A percentile compares a stretch with the other conserved stretches of the same genome.
These are phyloP conservation scores for Bombyx mandarina DNA, from an alignment of 1,140 invertebrate genomes.

Conservation along the genomic window DNA sequence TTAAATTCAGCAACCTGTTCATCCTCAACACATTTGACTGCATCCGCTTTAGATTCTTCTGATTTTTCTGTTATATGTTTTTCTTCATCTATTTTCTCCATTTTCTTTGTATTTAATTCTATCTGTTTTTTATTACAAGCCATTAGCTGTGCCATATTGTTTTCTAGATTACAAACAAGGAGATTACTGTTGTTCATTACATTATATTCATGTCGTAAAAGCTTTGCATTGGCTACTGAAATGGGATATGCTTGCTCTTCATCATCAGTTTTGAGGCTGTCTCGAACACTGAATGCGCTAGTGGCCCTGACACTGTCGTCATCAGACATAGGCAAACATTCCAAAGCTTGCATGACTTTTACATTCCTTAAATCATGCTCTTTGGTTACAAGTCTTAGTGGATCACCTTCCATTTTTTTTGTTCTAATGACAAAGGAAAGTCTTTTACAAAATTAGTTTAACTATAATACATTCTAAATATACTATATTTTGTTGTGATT, in stretches of 20 bases:
- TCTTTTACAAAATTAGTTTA: too few relatives aligned
- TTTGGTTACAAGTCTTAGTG: slow-evolving; percentile 33
- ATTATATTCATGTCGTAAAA: slow-evolving; percentile 63
- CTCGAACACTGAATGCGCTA: slow-evolving; percentile 66
- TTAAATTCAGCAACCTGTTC: slow-evolving; percentile 29
- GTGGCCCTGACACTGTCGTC: slow-evolving; percentile 67
- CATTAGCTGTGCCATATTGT: slow-evolving; percentile 68
- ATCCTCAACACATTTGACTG: slow-evolving; percentile 16
- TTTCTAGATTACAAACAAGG: slow-evolving; percentile 73
- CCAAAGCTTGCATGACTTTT: slow-evolving; percentile 39
- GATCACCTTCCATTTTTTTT: slow-evolving; percentile 5
- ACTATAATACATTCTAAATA: too few relatives aligned
- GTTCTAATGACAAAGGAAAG: not conserved
- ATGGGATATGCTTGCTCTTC: slow-evolving; percentile 70
- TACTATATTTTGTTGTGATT: too few relatives aligned
- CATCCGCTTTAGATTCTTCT: slow-evolving; percentile 36
- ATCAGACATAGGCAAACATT: slow-evolving; percentile 60
- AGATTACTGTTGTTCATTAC: slow-evolving; percentile 71
- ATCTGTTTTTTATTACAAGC: slow-evolving; percentile 43
- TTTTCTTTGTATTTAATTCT: slow-evolving; percentile 49
- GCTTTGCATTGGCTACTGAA: slow-evolving; percentile 58
- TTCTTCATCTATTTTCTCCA: slow-evolving; percentile 60
- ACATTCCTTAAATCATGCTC: slow-evolving; percentile 57
- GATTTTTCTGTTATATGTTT: slow-evolving; percentile 40
- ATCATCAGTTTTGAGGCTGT: slow-evolving; percentile 74